Percentiles rank a stretch among this genome's conserved stretches.
Conservation (phyloP, 2,113 vertebrate genomes). For the Genyomyrus donnyi region DNA sequence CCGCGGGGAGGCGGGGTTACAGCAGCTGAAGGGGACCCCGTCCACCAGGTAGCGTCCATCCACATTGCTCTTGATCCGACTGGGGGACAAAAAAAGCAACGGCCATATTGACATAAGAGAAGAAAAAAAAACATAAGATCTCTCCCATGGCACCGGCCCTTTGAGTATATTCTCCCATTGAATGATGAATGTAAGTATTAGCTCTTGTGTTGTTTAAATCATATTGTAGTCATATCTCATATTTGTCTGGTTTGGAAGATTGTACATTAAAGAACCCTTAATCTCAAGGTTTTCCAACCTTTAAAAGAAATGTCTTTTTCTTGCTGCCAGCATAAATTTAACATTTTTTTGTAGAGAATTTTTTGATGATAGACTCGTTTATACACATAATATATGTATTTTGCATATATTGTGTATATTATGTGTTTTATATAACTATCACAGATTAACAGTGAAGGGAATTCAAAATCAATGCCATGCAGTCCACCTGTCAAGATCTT, state of each 20-base stretch:
- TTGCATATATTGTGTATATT: background rate
- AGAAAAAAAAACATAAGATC: background rate
- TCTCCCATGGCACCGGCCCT: too few relatives aligned
- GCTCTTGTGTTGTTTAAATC: background rate
- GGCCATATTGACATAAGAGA: too few relatives aligned
- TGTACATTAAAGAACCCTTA: background rate
- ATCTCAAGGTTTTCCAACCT: background rate
- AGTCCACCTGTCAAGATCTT: background rate
- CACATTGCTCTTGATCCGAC: conserved; percentile 71
- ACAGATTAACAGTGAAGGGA: background rate
- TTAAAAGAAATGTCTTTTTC: background rate
- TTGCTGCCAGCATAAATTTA: background rate
- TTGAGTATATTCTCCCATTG: background rate
- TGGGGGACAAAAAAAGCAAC: conserved; percentile 27
- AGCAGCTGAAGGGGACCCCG: conserved; percentile 73
- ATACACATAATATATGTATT: background rate
- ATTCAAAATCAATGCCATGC: background rate
- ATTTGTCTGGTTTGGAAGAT: background rate
- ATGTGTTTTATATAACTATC: background rate
- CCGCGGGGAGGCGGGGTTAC: conserved; percentile 66
- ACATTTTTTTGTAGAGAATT: background rate
- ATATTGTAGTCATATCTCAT: background rate
- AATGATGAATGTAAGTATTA: background rate
- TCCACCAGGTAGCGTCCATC: conserved; percentile 68
- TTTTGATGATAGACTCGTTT: background rate